Conservation (phyloP, 2,113 vertebrate species). For the Oxyura jamaicensis region DNA sequence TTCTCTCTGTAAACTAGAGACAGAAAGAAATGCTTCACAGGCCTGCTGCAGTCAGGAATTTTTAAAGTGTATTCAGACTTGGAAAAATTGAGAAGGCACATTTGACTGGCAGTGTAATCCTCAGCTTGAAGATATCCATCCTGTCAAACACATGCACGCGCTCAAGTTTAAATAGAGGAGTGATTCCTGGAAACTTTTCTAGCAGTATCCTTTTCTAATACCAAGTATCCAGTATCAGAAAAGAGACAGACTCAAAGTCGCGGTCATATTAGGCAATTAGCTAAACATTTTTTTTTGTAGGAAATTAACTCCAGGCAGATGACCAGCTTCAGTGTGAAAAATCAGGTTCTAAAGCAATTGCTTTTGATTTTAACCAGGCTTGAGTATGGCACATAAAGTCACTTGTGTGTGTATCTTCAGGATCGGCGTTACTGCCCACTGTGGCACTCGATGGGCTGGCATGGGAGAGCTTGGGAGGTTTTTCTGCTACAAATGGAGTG, state of each 20-base stretch:
- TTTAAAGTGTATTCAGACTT: not conserved
- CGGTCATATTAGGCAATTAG: not conserved
- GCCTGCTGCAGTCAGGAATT: not conserved
- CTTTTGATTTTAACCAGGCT: not conserved
- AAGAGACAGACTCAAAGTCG: not conserved
- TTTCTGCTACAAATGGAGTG: not conserved
- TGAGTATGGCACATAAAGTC: not conserved
- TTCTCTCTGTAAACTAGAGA: not conserved
- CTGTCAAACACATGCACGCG: not conserved
- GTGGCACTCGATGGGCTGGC: not conserved
- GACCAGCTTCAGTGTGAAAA: not conserved
- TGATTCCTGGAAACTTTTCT: slow-evolving; percentile 15
- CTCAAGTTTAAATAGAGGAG: not conserved
- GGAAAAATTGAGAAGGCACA: slow-evolving; percentile 26
- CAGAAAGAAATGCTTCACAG: not conserved
- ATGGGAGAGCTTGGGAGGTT: accelerated
- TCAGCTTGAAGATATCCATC: slow-evolving; percentile 15
- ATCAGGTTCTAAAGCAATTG: not conserved
- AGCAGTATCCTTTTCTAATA: not conserved
- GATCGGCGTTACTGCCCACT: not conserved
- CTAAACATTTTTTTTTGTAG: not conserved
- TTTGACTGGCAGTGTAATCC: slow-evolving; percentile 33
- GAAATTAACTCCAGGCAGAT: not conserved
- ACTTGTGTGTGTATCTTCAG: not conserved
- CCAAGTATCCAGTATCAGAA: not conserved